Conservation (phyloP, 2,113 vertebrate species). For the Sceloporus undulatus region DNA sequence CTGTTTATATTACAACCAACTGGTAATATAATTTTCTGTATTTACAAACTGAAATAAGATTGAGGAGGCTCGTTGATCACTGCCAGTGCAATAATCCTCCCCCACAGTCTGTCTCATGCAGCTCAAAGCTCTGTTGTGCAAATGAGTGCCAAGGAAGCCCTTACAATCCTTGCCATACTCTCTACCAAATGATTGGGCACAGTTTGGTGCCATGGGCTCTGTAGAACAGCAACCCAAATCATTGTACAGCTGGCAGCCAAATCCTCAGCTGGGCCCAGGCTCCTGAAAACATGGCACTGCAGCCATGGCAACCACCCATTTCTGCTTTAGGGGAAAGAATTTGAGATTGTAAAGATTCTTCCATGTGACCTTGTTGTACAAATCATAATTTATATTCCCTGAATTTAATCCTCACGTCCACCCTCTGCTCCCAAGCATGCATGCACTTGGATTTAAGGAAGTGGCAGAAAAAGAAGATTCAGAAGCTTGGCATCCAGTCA, state of each 20-base stretch:
- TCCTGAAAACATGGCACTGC: background rate
- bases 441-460: background rate
- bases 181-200: conserved; percentile 7
- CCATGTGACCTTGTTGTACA: conserved; percentile 7
- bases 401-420: background rate
- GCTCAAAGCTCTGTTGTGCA: conserved; percentile 2
- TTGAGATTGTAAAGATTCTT: background rate
- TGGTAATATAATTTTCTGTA: conserved; percentile 33
- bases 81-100: conserved; percentile 6
- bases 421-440: too few species aligned
- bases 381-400: background rate
- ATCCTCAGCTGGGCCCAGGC: background rate
- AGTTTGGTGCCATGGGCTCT: background rate
- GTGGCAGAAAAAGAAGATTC: background rate
- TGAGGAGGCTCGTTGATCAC: conserved; percentile 12
- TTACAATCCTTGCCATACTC: background rate
- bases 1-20: conserved; percentile 27
- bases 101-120: conserved; percentile 2
- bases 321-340: background rate
- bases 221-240: background rate
- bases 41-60: conserved; percentile 34
- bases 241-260: background rate
- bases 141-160: conserved; percentile 1
- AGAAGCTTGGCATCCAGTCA: background rate
- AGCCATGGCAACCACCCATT: conserved; percentile 4